Percentiles rank a stretch among this genome's conserved stretches.
Evolutionary conservation across 2,797 vertebrate genomes (phyloP).

Genomic region (Enteromius treurensis): DNA sequence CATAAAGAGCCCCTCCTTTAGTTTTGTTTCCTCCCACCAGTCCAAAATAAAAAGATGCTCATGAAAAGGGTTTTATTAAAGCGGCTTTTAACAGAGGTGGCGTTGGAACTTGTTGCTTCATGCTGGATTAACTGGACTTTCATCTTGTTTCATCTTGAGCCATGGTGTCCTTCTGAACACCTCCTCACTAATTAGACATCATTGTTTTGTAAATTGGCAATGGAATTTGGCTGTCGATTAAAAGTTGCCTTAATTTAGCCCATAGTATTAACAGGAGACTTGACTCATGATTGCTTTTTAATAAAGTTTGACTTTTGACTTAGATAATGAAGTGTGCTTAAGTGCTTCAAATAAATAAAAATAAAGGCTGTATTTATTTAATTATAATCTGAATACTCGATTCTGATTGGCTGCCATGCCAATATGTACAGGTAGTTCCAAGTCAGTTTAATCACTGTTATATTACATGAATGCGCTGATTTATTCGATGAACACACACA

Average conservation of each 20-base stretch:
- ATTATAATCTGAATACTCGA: neutral
- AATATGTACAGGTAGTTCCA: neutral
- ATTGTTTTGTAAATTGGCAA: slow-evolving; percentile 61
- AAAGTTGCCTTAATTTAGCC: slow-evolving; percentile 67
- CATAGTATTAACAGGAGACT: neutral
- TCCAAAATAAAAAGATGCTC: neutral
- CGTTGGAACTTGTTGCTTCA: slow-evolving; percentile 43
- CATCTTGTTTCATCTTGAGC: slow-evolving; percentile 31
- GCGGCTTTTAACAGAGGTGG: neutral
- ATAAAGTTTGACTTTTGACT: neutral
- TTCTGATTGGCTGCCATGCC: neutral
- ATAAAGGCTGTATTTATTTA: too few species aligned
- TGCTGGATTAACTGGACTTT: slow-evolving; percentile 38
- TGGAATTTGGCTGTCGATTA: slow-evolving; percentile 67
- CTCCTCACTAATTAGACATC: slow-evolving; percentile 49
- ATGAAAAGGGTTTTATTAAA: slow-evolving; percentile 25
- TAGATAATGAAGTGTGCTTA: neutral
- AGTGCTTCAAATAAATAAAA: neutral
- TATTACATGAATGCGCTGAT: too few species aligned
- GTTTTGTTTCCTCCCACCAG: slow-evolving; percentile 7
- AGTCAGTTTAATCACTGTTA: neutral
- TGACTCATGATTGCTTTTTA: neutral
- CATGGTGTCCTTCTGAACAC: slow-evolving; percentile 4
- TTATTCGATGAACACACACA: neutral
- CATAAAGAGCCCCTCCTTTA: neutral